A percentile compares a stretch with the other conserved stretches of the same genome.
Conservation (phyloP, 2,888 invertebrate species). For the Megaustenia siamemsis region DNA sequence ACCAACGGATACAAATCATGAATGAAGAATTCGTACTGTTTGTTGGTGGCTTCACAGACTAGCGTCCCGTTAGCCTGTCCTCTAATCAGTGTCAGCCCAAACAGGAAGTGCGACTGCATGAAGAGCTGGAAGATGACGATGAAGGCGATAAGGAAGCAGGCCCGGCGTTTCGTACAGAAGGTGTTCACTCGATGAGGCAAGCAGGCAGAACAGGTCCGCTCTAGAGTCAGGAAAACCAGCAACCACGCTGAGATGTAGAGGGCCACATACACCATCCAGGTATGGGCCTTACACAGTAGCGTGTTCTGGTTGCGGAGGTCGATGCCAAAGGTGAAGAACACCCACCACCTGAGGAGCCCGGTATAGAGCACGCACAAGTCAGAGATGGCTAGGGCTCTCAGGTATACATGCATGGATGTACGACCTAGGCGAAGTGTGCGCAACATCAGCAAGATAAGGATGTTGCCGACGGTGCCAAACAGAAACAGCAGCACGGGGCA, state of each 20-base stretch:
- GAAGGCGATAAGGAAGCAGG: slow-evolving; percentile 53
- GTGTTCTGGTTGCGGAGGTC: slow-evolving; percentile 63
- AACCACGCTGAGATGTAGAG: slow-evolving; percentile 71
- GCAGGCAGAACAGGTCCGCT: slow-evolving; percentile 68
- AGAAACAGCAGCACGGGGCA: slow-evolving; percentile 68
- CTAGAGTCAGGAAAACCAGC: slow-evolving; percentile 69
- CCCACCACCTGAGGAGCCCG: slow-evolving; percentile 68
- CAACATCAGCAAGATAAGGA: slow-evolving; percentile 63
- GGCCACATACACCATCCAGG: slow-evolving; percentile 67
- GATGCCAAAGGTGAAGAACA: slow-evolving; percentile 59
- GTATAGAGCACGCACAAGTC: slow-evolving; percentile 68
- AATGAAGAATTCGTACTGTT: slow-evolving; percentile 60
- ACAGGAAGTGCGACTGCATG: slow-evolving; percentile 64
- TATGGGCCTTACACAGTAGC: slow-evolving; percentile 64
- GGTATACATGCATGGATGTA: slow-evolving; percentile 66
- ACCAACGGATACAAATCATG: slow-evolving; percentile 67
- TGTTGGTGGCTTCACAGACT: slow-evolving; percentile 23
- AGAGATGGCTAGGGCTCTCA: slow-evolving; percentile 64
- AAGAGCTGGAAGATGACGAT: slow-evolving; percentile 56
- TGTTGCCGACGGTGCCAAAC: slow-evolving; percentile 70
- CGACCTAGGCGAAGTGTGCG: slow-evolving; percentile 61
- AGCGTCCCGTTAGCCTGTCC: not conserved
- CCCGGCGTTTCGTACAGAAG: slow-evolving; percentile 60
- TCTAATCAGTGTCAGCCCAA: slow-evolving; percentile 57
- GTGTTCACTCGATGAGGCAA: slow-evolving; percentile 64